A percentile compares a stretch with the other conserved stretches of the same genome.
phyloP scores from a whole-genome alignment of 2,113 vertebrate genomes.

The Channa maculata region DNA sequence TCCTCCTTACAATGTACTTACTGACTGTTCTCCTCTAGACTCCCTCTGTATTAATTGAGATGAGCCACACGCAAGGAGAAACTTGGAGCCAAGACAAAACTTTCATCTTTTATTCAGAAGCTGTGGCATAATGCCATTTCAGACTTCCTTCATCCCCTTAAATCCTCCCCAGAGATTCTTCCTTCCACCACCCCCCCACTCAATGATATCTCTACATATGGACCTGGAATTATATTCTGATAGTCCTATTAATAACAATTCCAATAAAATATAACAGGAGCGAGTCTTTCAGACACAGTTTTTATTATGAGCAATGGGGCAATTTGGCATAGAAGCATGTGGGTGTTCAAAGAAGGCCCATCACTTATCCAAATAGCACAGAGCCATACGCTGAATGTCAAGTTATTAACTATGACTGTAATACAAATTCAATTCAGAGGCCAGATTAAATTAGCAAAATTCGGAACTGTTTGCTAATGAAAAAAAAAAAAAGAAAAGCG shows the following conservation, averaged over 20 bases:
- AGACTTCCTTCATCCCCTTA: slow-evolving; percentile 38
- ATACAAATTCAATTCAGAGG: slow-evolving; percentile 72
- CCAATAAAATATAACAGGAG: slow-evolving; percentile 63
- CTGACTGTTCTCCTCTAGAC: slow-evolving; percentile 44
- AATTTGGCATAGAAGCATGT: slow-evolving; percentile 68
- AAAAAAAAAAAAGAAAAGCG: slow-evolving; percentile 47
- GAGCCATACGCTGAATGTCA: slow-evolving; percentile 69
- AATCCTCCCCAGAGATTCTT: slow-evolving; percentile 34
- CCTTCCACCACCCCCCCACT: neutral
- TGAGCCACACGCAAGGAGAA: slow-evolving; percentile 46
- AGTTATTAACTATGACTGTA: slow-evolving; percentile 73
- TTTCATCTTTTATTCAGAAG: slow-evolving; percentile 72
- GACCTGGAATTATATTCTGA: slow-evolving; percentile 29
- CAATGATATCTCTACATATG: slow-evolving; percentile 18
- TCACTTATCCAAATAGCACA: slow-evolving; percentile 77
- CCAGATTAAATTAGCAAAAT: slow-evolving; percentile 69
- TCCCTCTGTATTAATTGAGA: slow-evolving; percentile 54
- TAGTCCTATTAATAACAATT: slow-evolving; percentile 77
- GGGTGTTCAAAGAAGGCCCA: slow-evolving; percentile 68
- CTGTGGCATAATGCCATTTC: slow-evolving; percentile 36
- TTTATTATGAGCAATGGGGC: slow-evolving; percentile 81
- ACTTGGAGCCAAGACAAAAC: slow-evolving; percentile 66
- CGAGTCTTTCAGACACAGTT: slow-evolving; percentile 44
- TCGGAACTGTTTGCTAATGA: slow-evolving; percentile 65
- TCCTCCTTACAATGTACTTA: slow-evolving; percentile 28